Conservation (phyloP, 2,797 vertebrate genomes). For the Cephalopachus bancanus region DNA sequence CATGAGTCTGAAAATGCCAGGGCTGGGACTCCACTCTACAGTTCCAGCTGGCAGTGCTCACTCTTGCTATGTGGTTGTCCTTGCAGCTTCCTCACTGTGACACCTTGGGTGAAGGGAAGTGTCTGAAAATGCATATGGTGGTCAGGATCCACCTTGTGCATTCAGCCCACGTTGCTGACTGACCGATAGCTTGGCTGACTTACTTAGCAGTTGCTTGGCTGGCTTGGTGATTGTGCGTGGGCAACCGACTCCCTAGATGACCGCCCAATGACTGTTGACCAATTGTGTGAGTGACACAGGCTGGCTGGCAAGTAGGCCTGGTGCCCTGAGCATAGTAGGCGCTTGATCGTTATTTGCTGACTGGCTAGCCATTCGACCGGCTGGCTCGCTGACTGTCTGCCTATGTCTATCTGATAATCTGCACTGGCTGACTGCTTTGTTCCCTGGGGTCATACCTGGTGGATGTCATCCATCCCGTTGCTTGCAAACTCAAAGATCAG, state of each 20-base stretch:
- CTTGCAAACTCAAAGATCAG: constrained; percentile 95
- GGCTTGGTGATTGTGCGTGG: not conserved
- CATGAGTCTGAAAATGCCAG: not conserved
- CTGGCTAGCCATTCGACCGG: not conserved
- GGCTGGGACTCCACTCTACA: not conserved
- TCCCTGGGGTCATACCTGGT: constrained; percentile 89
- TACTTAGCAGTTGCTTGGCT: constrained; percentile 5
- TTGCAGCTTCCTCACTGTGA: constrained; percentile 21
- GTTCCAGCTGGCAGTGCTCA: not conserved
- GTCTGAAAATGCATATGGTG: not conserved
- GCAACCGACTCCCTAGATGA: not conserved
- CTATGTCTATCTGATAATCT: not conserved
- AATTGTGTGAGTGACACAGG: not conserved
- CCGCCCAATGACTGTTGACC: not conserved
- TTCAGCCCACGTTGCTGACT: not conserved
- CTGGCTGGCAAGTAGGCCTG: not conserved
- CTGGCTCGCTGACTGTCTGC: not conserved
- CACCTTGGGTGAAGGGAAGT: not conserved
- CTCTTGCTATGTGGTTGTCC: not conserved
- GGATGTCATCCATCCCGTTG: constrained; percentile 95
- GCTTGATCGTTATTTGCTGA: not conserved
- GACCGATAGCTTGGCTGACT: not conserved
- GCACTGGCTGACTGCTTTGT: not conserved
- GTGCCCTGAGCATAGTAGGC: constrained; percentile 57
- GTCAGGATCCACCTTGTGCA: not conserved